Base-by-base conservation (phyloP, 1,140 invertebrate species). In the Conus betulinus region DNA sequence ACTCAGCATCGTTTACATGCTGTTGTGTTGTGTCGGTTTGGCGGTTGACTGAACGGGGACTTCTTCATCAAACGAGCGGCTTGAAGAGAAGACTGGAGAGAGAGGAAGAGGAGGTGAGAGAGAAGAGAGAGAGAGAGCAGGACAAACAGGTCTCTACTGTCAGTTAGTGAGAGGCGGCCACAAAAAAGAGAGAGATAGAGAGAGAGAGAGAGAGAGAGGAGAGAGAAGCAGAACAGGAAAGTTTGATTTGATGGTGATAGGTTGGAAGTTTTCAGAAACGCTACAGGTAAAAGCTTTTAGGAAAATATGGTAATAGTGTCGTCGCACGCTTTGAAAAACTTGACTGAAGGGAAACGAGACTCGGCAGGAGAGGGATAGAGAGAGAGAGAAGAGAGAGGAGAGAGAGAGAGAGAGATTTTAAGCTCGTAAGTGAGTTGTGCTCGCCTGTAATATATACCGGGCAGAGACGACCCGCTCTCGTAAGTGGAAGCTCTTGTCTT, bases 211-310 rank as follows among this genome's bases (percentile, higher is more conserved):
- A n/a, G n/a, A 39, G 3, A 39, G 0, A 23, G 4, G 0, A 39
- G 3, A 39, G 0, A 23, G 4, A 6, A 71, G 0, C 67, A 71
- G 13, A 20, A 71, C 15, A 71, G 67, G 67, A n/a, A 71, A 71
- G 17, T n/a, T 20, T 71, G 67, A n/a, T 71, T 71, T 71, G 11
- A 71, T 23, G 67, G 17, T 71, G 67, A 71, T n/a, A n/a, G 67
- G 67, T 71, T 71, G 67, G 23, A 71, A n/a, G 67, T 20, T 20
- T n/a, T 71, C 67, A 71, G 67, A 20, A 71, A 13, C 11, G 23
- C 67, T 71, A 71, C 67, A 71, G 67, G 67, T 71, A 71, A 71
- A 71, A 20, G 67, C 67, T 71, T 71, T 71, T 71, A 71, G 67
- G 11, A 71, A 71, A 71, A 71, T 71, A 71, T 71, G 67, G 13